A percentile compares a stretch with the other conserved stretches of the same genome.
Conservation (phyloP, 1,140 invertebrate genomes). For the Diploscapter pachys region DNA sequence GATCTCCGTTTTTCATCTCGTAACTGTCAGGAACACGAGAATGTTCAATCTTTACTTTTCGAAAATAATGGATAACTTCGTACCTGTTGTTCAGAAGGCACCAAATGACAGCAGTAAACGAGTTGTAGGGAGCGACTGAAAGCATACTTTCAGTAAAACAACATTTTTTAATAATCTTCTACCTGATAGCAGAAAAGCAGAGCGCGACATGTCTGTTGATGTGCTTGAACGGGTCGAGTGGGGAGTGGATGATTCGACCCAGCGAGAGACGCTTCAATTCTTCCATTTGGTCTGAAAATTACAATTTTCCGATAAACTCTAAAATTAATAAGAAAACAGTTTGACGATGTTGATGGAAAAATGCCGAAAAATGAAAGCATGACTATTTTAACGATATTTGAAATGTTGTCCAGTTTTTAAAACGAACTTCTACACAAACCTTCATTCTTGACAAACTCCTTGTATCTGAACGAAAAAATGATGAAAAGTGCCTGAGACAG, state of each 20-base stretch:
- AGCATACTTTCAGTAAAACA: too few species aligned
- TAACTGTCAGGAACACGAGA: too few species aligned
- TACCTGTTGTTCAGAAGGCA: conserved; percentile 5
- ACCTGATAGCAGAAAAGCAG: conserved; percentile 34
- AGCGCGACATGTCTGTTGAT: conserved; percentile 32
- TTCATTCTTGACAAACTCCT: conserved; percentile 36
- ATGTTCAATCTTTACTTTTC: too few species aligned
- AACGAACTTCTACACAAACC: background rate
- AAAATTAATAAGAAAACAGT: too few species aligned
- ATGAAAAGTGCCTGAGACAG: conserved; percentile 39
- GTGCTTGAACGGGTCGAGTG: conserved; percentile 32
- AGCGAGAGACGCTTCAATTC: conserved; percentile 31
- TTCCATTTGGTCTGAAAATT: conserved; percentile 19
- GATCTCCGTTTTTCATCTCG: too few species aligned
- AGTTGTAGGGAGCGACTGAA: conserved; percentile 34
- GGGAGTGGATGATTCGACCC: conserved; percentile 34
- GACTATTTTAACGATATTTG: too few species aligned
- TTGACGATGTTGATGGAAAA: too few species aligned
- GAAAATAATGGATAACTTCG: too few species aligned
- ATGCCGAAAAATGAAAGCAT: too few species aligned
- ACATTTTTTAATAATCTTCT: too few species aligned
- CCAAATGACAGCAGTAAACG: conserved; percentile 39
- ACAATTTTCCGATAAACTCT: too few species aligned
- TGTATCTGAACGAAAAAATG: conserved; percentile 38
- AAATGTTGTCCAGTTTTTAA: too few species aligned